Evolutionary conservation across 1,140 invertebrate species (phyloP).

Genomic region (Augochlora pura): DNA sequence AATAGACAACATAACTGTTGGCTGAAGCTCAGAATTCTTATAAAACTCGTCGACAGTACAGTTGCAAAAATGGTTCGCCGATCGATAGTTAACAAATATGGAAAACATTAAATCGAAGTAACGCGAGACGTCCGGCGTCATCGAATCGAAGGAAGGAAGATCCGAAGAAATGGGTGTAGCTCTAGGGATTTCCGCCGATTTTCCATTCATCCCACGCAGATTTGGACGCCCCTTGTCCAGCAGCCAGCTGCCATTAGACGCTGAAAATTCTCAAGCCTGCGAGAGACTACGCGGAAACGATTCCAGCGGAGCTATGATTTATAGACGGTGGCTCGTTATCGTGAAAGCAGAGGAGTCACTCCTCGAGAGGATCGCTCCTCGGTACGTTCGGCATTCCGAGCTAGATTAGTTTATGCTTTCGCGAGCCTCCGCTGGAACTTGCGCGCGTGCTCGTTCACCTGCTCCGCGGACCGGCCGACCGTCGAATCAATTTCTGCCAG

Average conservation of each 20-base stretch:
- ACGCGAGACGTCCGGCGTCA: no score
- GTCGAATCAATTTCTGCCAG: slow-evolving; percentile 39
- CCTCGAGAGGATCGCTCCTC: slow-evolving; percentile 42
- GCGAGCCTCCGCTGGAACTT: neutral
- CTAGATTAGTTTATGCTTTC: slow-evolving; percentile 54
- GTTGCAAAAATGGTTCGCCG: no score
- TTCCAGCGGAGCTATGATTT: slow-evolving; percentile 72
- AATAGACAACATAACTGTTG: no score
- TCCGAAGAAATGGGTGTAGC: no score
- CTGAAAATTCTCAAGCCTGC: slow-evolving; percentile 55
- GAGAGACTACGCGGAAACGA: slow-evolving; percentile 64
- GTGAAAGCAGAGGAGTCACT: slow-evolving; percentile 70
- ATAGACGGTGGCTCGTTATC: slow-evolving; percentile 76
- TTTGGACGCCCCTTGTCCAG: slow-evolving; percentile 9
- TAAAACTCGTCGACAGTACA: no score
- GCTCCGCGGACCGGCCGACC: neutral
- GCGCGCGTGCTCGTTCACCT: slow-evolving; percentile 16
- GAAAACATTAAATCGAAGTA: no score
- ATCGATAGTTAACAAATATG: no score
- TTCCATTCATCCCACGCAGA: slow-evolving; percentile 22
- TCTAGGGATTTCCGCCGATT: no score
- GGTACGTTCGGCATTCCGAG: slow-evolving; percentile 58
- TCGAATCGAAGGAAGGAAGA: no score
- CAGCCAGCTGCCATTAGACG: slow-evolving; percentile 46
- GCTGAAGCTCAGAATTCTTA: no score